Percentiles rank a stretch among this genome's conserved stretches.
These are phyloP conservation scores for Aphis craccivora DNA, from an alignment of 1,140 invertebrate species.

Conservation along the genomic window DNA sequence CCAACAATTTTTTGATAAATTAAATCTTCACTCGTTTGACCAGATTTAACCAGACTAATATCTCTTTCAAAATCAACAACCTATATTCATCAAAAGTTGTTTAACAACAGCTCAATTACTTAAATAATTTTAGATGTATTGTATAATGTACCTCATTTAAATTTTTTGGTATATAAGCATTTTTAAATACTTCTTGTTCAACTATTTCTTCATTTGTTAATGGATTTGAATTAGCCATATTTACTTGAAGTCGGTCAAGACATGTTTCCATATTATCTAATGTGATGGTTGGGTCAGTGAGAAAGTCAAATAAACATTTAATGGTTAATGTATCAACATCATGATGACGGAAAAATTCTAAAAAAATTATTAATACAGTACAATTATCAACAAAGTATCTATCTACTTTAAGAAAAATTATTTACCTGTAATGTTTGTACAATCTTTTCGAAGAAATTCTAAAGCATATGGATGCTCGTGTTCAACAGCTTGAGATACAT, in stretches of 20 bases:
- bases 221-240: slow-evolving; percentile 69
- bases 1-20: slow-evolving; percentile 86
- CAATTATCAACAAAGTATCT: not conserved
- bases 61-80: slow-evolving; percentile 91
- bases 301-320: slow-evolving; percentile 94
- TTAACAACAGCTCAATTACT: not conserved
- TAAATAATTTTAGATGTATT: slow-evolving; percentile 33
- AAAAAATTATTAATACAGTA: slow-evolving; percentile 60
- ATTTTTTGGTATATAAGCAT: slow-evolving; percentile 92
- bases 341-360: slow-evolving; percentile 90
- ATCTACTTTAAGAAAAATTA: not conserved
- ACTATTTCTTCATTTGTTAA: slow-evolving; percentile 75
- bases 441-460: slow-evolving; percentile 94
- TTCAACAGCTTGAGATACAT: slow-evolving; percentile 98
- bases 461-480: slow-evolving; percentile 96
- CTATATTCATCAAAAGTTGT: slow-evolving; percentile 64
- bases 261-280: slow-evolving; percentile 83
- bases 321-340: slow-evolving; percentile 88
- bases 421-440: slow-evolving; percentile 84
- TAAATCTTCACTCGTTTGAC: slow-evolving; percentile 70
- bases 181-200: slow-evolving; percentile 91
- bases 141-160: slow-evolving; percentile 79
- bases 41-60: slow-evolving; percentile 78
- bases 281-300: slow-evolving; percentile 87
- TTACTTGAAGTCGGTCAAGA: slow-evolving; percentile 75